Percentiles rank a stretch among this genome's conserved stretches.
Conservation (phyloP, 2,797 vertebrate species). For the Miichthys miiuy region DNA sequence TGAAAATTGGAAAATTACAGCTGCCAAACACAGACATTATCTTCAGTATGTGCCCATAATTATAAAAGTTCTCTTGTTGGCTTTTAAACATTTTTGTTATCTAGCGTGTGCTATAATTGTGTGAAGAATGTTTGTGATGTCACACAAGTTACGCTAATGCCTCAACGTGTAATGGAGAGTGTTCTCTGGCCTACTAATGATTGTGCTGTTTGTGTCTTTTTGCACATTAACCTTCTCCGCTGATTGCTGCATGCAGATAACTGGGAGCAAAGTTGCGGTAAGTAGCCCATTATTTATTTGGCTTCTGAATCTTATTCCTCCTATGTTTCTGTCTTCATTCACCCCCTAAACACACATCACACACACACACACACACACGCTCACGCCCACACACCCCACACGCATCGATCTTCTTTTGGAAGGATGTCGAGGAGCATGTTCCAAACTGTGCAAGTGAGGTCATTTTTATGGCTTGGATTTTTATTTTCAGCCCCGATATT, state of each 20-base stretch:
- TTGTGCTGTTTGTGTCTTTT: slow-evolving; percentile 95
- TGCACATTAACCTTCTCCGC: slow-evolving; percentile 93
- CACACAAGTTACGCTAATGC: slow-evolving; percentile 82
- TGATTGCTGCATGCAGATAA: slow-evolving; percentile 99
- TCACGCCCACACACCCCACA: slow-evolving; percentile 25
- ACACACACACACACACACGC: slow-evolving; percentile 17
- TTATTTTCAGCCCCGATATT: slow-evolving; percentile 71
- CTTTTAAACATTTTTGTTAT: slow-evolving; percentile 37
- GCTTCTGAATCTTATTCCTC: slow-evolving; percentile 73
- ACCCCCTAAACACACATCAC: slow-evolving; percentile 10
- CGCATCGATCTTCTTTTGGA: slow-evolving; percentile 44
- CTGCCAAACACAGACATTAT: slow-evolving; percentile 75
- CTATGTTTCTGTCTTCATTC: slow-evolving; percentile 63
- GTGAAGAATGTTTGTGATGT: slow-evolving; percentile 73
- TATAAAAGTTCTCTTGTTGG: slow-evolving; percentile 50
- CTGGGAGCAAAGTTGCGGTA: slow-evolving; percentile 98
- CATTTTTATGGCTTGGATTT: slow-evolving; percentile 70
- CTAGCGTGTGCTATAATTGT: slow-evolving; percentile 58
- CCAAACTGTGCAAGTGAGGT: slow-evolving; percentile 61
- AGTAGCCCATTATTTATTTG: slow-evolving; percentile 90
- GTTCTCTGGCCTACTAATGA: slow-evolving; percentile 91
- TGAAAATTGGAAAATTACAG: slow-evolving; percentile 34
- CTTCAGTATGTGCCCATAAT: slow-evolving; percentile 60
- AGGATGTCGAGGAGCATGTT: slow-evolving; percentile 46
- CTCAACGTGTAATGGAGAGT: slow-evolving; percentile 80